Conservation (phyloP, 2,113 vertebrate species). For the Phrynosoma platyrhinos region DNA sequence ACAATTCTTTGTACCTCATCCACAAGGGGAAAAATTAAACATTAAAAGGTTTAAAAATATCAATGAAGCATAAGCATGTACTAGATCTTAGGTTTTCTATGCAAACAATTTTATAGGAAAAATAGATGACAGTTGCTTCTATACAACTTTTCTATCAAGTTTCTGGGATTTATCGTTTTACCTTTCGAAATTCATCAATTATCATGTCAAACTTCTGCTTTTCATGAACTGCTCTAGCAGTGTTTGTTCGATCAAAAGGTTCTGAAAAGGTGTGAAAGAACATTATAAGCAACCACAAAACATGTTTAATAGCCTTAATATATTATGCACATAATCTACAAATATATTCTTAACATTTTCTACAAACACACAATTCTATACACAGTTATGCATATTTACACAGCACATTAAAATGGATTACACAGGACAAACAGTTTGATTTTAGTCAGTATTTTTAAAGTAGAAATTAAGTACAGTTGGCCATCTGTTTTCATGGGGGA, state of each 20-base stretch:
- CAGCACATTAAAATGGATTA: too few relatives aligned
- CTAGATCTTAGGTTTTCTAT: background rate
- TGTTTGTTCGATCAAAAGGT: slow-evolving; percentile 95
- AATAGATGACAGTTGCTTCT: background rate
- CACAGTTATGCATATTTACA: background rate
- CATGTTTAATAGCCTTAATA: background rate
- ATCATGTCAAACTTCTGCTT: slow-evolving; percentile 91
- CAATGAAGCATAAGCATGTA: background rate
- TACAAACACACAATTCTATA: background rate
- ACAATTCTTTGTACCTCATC: background rate
- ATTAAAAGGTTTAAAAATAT: slow-evolving; percentile 8
- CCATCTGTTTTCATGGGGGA: too few relatives aligned
- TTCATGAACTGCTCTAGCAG: slow-evolving; percentile 94
- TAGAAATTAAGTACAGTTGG: background rate
- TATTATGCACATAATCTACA: too few relatives aligned
- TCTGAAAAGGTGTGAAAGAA: slow-evolving; percentile 78
- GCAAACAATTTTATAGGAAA: background rate
- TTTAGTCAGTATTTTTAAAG: background rate
- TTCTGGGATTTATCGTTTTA: slow-evolving; percentile 65
- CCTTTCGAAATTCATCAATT: slow-evolving; percentile 86
- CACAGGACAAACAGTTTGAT: background rate
- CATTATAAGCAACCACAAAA: background rate
- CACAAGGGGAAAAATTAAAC: background rate
- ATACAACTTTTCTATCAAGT: background rate
- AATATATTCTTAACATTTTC: background rate